Conservation (phyloP, 1,140 invertebrate genomes). For the Drosophila takahashii region DNA sequence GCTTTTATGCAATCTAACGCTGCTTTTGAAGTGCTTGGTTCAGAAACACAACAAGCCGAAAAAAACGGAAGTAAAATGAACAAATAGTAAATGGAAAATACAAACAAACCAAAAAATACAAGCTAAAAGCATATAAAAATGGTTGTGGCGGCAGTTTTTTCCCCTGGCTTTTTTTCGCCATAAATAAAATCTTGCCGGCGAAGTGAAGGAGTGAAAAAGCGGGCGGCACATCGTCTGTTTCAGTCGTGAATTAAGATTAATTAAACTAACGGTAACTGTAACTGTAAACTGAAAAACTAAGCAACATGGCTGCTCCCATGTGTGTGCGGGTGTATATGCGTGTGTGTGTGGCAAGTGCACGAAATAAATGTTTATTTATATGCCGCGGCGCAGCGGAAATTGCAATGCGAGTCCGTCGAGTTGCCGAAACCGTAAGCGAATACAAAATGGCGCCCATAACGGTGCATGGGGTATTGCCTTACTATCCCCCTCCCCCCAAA, state of each 20-base stretch:
- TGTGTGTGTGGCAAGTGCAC: constrained; percentile 60
- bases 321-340: constrained; percentile 15
- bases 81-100: constrained; percentile 39
- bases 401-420: constrained; percentile 62
- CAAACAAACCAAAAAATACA: constrained; percentile 24
- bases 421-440: constrained; percentile 60
- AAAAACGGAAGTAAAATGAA: constrained; percentile 39
- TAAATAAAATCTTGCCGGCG: constrained; percentile 80
- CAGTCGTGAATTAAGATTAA: constrained; percentile 81
- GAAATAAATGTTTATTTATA: constrained; percentile 82
- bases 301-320: constrained; percentile 49
- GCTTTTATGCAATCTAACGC: constrained; percentile 60
- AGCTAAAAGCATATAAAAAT: constrained; percentile 68
- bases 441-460: constrained; percentile 77
- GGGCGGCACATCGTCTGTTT: constrained; percentile 63
- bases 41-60: constrained; percentile 24
- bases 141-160: constrained; percentile 28
- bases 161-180: constrained; percentile 38
- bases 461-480: constrained; percentile 59
- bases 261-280: constrained; percentile 74
- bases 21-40: constrained; percentile 60
- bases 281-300: constrained; percentile 77
- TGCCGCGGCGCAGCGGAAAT: constrained; percentile 72
- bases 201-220: constrained; percentile 49
- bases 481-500: not conserved